Conservation (phyloP, 2,888 invertebrate genomes). For the Lymantria monacha region DNA sequence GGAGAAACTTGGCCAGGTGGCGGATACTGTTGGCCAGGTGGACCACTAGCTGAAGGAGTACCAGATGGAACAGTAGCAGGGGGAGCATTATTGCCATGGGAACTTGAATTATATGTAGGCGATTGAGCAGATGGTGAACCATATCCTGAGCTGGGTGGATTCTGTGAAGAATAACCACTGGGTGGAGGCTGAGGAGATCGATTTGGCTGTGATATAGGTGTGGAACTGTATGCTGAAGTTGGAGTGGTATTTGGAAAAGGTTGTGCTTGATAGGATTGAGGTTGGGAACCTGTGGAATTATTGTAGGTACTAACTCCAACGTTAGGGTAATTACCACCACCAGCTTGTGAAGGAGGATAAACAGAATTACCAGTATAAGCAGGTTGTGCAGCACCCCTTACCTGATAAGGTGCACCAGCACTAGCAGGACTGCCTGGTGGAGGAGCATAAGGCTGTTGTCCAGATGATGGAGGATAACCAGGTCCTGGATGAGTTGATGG, state of each 20-base stretch:
- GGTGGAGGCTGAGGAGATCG: slow-evolving; percentile 82
- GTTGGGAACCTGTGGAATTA: slow-evolving; percentile 70
- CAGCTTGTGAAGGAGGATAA: slow-evolving; percentile 72
- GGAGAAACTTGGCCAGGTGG: slow-evolving; percentile 84
- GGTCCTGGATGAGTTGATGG: slow-evolving; percentile 76
- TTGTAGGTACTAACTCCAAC: slow-evolving; percentile 73
- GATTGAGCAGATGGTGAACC: slow-evolving; percentile 85
- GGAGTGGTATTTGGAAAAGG: slow-evolving; percentile 76
- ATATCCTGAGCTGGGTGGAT: slow-evolving; percentile 81
- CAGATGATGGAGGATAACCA: slow-evolving; percentile 71
- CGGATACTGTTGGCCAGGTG: slow-evolving; percentile 85
- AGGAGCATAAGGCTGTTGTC: slow-evolving; percentile 75
- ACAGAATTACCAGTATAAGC: slow-evolving; percentile 72
- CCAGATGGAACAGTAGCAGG: slow-evolving; percentile 75
- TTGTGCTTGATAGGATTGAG: slow-evolving; percentile 76
- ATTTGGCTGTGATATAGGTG: slow-evolving; percentile 75
- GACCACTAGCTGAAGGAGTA: slow-evolving; percentile 72
- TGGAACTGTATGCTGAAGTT: slow-evolving; percentile 79
- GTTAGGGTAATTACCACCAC: slow-evolving; percentile 71
- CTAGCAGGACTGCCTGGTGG: slow-evolving; percentile 72
- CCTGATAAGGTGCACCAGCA: slow-evolving; percentile 70
- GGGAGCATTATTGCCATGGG: slow-evolving; percentile 77
- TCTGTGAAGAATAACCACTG: slow-evolving; percentile 81
- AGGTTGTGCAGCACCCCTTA: slow-evolving; percentile 67
- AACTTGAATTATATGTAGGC: slow-evolving; percentile 84